These are phyloP conservation scores for Lasioglossum villosulum DNA, from an alignment of 2,888 invertebrate genomes.

Conservation along the genomic window DNA sequence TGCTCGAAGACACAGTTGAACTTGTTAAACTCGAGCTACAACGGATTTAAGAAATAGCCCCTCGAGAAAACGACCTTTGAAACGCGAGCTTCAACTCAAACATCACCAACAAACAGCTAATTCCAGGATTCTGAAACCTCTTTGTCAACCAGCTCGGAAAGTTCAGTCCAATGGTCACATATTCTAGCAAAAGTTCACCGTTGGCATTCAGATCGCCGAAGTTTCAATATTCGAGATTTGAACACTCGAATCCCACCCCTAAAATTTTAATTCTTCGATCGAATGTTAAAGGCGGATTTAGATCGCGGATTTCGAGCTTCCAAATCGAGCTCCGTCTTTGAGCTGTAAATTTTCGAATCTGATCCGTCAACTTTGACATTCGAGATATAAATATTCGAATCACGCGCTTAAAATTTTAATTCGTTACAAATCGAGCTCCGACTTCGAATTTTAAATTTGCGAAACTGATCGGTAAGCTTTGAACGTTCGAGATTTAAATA, in stretches of 20 bases:
- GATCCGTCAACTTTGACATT: not conserved
- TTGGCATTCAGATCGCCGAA: not conserved
- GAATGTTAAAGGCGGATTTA: too few relatives aligned
- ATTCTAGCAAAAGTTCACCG: not conserved
- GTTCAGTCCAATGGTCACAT: not conserved
- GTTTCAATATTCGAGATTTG: too few relatives aligned
- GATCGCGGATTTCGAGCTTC: too few relatives aligned
- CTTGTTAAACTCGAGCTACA: conserved; percentile 19
- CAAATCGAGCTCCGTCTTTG: too few relatives aligned
- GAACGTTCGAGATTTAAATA: too few relatives aligned
- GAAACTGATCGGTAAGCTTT: too few relatives aligned
- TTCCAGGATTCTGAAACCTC: not conserved
- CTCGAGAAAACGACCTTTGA: not conserved
- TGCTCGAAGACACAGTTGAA: not conserved
- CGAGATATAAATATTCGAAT: too few relatives aligned
- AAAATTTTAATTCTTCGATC: too few relatives aligned
- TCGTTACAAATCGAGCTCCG: too few relatives aligned
- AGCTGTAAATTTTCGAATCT: not conserved
- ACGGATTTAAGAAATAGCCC: not conserved
- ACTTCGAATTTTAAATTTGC: too few relatives aligned
- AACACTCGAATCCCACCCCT: too few relatives aligned
- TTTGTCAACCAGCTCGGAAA: not conserved
- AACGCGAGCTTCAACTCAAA: not conserved
- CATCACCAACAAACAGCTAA: not conserved
- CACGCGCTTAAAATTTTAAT: too few relatives aligned